Evolutionary conservation across 2,797 vertebrate species (phyloP).

Genomic region (Rhinoraja longicauda): DNA sequence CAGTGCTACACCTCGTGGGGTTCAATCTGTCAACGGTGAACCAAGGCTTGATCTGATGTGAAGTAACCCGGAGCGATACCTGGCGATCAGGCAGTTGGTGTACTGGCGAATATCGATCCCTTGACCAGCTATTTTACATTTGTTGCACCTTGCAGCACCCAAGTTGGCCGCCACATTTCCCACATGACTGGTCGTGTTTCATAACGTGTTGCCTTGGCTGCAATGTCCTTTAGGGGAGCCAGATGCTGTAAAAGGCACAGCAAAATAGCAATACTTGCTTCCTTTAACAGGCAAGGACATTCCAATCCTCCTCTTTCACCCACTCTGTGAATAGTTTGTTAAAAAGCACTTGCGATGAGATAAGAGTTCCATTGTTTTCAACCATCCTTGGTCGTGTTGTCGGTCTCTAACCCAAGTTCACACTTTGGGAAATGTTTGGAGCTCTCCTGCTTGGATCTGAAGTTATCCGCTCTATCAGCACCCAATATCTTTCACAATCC

Average conservation of each 20-base stretch:
- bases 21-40: not conserved
- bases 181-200: not conserved
- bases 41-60: no score
- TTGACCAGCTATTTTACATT: no score
- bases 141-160: not conserved
- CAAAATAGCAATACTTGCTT: conserved; percentile 1
- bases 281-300: conserved; percentile 18
- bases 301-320: not conserved
- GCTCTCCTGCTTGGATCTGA: not conserved
- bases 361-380: not conserved
- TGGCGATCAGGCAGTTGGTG: not conserved
- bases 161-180: not conserved
- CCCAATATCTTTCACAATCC: not conserved
- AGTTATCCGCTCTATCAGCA: not conserved
- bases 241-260: not conserved
- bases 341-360: not conserved
- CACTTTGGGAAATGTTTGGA: not conserved
- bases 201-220: not conserved
- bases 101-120: not conserved
- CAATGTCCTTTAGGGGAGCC: not conserved
- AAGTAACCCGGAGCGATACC: not conserved
- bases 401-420: not conserved
- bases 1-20: not conserved
- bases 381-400: not conserved
- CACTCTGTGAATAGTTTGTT: not conserved